These are phyloP conservation scores for Coelinius sp. DNA, from an alignment of 2,888 invertebrate species.

Conservation along the genomic window DNA sequence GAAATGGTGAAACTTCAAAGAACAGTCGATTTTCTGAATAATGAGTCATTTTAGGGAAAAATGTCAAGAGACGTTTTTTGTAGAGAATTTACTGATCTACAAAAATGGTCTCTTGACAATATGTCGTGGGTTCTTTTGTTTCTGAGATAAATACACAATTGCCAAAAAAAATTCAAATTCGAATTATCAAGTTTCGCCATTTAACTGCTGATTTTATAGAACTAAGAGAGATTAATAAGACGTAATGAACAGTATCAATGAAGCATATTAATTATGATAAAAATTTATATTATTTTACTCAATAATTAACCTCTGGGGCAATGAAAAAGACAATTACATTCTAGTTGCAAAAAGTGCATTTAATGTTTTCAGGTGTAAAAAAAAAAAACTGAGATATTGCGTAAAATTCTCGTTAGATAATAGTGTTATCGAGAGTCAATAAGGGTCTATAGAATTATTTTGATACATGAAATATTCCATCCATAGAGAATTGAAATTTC, in stretches of 20 bases:
- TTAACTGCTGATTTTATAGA: background rate
- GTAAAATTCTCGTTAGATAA: background rate
- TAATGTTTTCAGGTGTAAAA: conserved; percentile 3
- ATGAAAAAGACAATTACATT: conserved; percentile 11
- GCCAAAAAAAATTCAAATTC: background rate
- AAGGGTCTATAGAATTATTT: conserved; percentile 30
- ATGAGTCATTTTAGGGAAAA: background rate
- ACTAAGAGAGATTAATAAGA: background rate
- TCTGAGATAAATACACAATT: background rate
- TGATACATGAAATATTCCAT: conserved; percentile 43
- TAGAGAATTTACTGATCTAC: background rate
- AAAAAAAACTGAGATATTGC: conserved; percentile 10
- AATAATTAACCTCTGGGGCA: background rate
- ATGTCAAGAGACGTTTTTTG: background rate
- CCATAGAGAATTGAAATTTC: conserved; percentile 39
- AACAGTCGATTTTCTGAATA: background rate
- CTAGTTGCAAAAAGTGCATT: conserved; percentile 3
- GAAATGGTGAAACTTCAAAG: background rate
- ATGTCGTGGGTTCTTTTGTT: background rate
- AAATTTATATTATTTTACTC: background rate
- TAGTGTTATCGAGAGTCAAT: conserved; percentile 21
- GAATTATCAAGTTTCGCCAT: background rate
- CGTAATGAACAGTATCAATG: background rate
- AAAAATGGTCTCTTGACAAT: no score
- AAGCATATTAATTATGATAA: background rate